Percentiles rank a stretch among this genome's conserved stretches.
Conservation (phyloP, 2,888 invertebrate genomes). For the Calameuta pallipes region DNA sequence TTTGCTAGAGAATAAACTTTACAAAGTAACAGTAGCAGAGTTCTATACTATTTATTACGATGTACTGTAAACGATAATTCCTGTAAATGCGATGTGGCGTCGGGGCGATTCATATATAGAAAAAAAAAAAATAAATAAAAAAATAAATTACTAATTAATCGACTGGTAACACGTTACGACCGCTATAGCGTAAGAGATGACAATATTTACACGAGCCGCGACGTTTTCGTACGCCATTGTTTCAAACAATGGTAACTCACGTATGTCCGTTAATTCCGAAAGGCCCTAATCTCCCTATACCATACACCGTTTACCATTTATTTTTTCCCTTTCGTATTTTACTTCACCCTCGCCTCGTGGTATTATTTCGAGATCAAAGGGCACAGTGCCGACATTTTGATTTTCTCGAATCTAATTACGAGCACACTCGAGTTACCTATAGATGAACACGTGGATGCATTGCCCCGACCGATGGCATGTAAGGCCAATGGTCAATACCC, state of each 20-base stretch:
- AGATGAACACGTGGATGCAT: conserved; percentile 34
- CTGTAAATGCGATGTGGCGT: conserved; percentile 15
- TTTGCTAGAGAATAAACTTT: conserved; percentile 54
- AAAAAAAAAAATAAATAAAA: not conserved
- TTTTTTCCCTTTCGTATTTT: conserved; percentile 16
- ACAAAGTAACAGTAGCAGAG: conserved; percentile 43
- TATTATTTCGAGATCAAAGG: not conserved
- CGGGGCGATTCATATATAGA: conserved; percentile 13
- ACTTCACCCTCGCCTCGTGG: conserved; percentile 11
- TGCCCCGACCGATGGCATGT: conserved; percentile 39
- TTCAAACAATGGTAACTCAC: not conserved
- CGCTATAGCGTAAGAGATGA: conserved; percentile 47
- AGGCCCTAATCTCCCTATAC: not conserved
- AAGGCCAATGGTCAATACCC: not conserved
- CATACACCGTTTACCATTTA: conserved; percentile 3
- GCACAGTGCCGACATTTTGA: not conserved
- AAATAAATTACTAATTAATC: conserved; percentile 4
- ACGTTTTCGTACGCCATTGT: not conserved
- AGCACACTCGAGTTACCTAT: conserved; percentile 35
- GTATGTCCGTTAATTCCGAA: not conserved
- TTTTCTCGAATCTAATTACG: not conserved
- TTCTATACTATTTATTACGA: conserved; percentile 55
- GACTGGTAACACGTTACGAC: conserved; percentile 9
- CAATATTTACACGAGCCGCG: conserved; percentile 23
- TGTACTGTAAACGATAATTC: conserved; percentile 43